Conservation (phyloP, 2,797 vertebrate species). For the Pterois miles region DNA sequence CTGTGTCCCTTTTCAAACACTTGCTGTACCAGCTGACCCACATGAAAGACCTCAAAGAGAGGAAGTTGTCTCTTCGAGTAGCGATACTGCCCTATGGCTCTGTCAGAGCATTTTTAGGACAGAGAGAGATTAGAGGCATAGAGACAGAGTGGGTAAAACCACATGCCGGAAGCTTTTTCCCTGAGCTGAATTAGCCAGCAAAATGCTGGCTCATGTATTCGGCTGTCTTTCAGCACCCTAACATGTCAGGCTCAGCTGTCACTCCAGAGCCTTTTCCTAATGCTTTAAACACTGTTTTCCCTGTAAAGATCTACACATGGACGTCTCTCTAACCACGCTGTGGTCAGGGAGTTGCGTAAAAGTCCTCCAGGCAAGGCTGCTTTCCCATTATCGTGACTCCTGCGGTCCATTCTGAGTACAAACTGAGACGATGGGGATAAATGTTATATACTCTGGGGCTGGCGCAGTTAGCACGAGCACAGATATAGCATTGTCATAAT, state of each 20-base stretch:
- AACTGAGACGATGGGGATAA: conserved; percentile 67
- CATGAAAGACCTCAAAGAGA: conserved; percentile 59
- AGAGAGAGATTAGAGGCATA: conserved; percentile 70
- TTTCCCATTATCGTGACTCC: conserved; percentile 74
- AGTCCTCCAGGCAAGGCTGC: conserved; percentile 65
- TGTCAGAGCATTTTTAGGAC: conserved; percentile 55
- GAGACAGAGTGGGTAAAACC: conserved; percentile 80
- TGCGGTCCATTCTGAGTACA: conserved; percentile 65
- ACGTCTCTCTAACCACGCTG: conserved; percentile 72
- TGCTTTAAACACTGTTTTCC: conserved; percentile 86
- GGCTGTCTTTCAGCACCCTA: conserved; percentile 77
- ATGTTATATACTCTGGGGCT: conserved; percentile 41
- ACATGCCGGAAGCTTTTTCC: conserved; percentile 82
- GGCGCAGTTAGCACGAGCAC: conserved; percentile 50
- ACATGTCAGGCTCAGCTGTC: conserved; percentile 81
- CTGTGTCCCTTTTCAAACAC: conserved; percentile 19
- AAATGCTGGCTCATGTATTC: conserved; percentile 81
- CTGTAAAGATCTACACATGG: conserved; percentile 75
- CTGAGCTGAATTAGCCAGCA: conserved; percentile 80
- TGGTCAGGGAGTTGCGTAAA: conserved; percentile 73
- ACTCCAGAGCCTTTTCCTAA: conserved; percentile 80
- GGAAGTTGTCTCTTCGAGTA: conserved; percentile 54
- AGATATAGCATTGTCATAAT: conserved; percentile 68
- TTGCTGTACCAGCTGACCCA: conserved; percentile 30
- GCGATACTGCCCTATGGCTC: conserved; percentile 49